Base-by-base conservation (phyloP, 2,888 invertebrate genomes). In the Chalcis sispes region DNA sequence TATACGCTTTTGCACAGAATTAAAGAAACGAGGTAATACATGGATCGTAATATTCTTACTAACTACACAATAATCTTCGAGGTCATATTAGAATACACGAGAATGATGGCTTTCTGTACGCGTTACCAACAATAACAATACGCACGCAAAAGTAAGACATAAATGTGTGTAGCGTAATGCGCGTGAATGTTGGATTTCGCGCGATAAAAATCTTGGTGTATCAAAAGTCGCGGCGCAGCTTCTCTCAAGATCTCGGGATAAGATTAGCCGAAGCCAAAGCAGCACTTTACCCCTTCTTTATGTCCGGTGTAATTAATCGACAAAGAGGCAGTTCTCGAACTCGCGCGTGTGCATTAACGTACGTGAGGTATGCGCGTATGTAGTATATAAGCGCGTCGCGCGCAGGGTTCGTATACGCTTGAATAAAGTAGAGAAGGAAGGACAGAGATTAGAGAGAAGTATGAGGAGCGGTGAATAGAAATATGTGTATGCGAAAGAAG, bases 281-380 rank as follows among this genome's bases (percentile, higher is more conserved):
- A 32, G 48, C 42, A 48, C 18, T n/a, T 32, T 15, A 20, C 13
- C n/a, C 36, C 50, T 52, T 1, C 25, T 58, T 18, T 50, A n/a
- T 20, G n/a, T 20, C 7, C 56, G 8, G 20, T 64, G 48, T 65
- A 65, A 72, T 72, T 65, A 72, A 65, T 65, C 58, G 13, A 58
- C 58, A 56, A 56, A 48, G 64, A 67, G 29, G 42, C 15, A 7
- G 46, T 15, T 13, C 13, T 20, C 50, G 50, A 5, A 18, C 5
- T 4, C 27, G 54, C 50, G 15, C 8, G 54, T 1, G 3, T 27
- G 54, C 10, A 27, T 27, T 10, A 27, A 54, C 4, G 4, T 4
- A 20, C 20, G 18, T 50, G 46, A 10, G 13, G 4, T 46, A 46
- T 50, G n/a, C 50, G 50, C 50, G 18, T 3, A 50, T 20, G 7